These are phyloP conservation scores for Tridacna crocea DNA, from an alignment of 2,888 invertebrate genomes.

Conservation along the genomic window DNA sequence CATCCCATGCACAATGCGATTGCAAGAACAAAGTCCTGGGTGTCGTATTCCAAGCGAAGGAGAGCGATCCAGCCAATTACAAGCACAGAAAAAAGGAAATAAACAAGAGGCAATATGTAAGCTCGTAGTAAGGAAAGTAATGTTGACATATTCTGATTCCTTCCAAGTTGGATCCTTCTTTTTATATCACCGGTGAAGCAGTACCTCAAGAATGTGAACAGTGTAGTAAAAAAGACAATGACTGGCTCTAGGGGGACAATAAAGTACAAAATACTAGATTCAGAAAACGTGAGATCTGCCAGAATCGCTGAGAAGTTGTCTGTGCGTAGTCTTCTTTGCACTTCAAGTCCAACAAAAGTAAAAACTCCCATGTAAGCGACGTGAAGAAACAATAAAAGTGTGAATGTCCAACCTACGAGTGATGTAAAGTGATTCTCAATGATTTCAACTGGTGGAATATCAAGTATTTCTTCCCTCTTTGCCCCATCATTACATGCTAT, in stretches of 20 bases:
- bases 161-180: slow-evolving; percentile 20
- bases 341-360: slow-evolving; percentile 64
- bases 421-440: slow-evolving; percentile 76
- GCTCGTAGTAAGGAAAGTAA: slow-evolving; percentile 26
- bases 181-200: slow-evolving; percentile 11
- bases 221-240: slow-evolving; percentile 58
- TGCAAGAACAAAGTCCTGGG: slow-evolving; percentile 77
- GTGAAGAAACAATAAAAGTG: slow-evolving; percentile 73
- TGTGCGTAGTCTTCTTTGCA: slow-evolving; percentile 53
- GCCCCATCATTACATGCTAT: slow-evolving; percentile 63
- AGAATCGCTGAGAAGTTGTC: slow-evolving; percentile 1
- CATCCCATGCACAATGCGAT: slow-evolving; percentile 77
- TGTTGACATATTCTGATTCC: slow-evolving; percentile 7
- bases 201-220: slow-evolving; percentile 29
- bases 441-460: slow-evolving; percentile 74
- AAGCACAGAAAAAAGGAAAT: slow-evolving; percentile 62
- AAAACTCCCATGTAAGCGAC: slow-evolving; percentile 78
- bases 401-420: slow-evolving; percentile 75
- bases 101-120: slow-evolving; percentile 39
- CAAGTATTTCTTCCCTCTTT: slow-evolving; percentile 73
- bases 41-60: slow-evolving; percentile 45
- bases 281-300: slow-evolving; percentile 29
- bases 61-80: slow-evolving; percentile 73
- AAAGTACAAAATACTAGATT: slow-evolving; percentile 58
- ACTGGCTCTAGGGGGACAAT: slow-evolving; percentile 71